Evolutionary conservation across 2,113 vertebrate species (phyloP), one percentile per base, ranked within the genome.

Genomic region (Psophia crepitans): DNA sequence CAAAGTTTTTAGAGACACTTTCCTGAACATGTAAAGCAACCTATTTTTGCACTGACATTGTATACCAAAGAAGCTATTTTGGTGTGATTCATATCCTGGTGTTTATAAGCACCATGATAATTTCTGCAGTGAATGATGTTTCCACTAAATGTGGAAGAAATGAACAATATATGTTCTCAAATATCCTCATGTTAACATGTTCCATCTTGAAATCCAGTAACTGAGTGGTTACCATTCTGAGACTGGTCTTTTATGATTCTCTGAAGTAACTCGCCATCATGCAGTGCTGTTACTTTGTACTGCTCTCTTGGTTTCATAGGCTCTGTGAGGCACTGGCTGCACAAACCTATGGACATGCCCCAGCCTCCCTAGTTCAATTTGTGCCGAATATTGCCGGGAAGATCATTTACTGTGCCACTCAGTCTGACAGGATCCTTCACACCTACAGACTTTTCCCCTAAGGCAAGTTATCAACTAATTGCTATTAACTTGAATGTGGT

Each of bases 31-130:
- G 75, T 75, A 92, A 93, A 97, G 83, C 68, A 96, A 95, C 54
- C 74, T 95, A 57, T 82, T 96, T 98, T 96, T 95, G 90, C 88
- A 85, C 70, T 94, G 94, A 65, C 37, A 44, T 63, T 95, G 86
- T 93, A 84, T 35, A 84, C 51, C 11, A 23, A 71, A 84, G 43
- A 92, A 94, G 51, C 48, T 97, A 41, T 97, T 98, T 96, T 96
- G 78, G 54, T 93, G 60, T 96, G 94, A 96, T 95, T 97, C 91
- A 80, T 84, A 96, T 95, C 71, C 91, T 95, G 91, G n/a, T 95
- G 61, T 93, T 95, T 88, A 71, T 90, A 95, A 92, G 96, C 89
- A 95, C 79, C 78, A 81, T 87, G 78, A 81, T 89, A 80, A 88
- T 94, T 96, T 96, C 73, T 92, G 78, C 84, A 73, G 56, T 41